Evolutionary conservation across 1,140 invertebrate species (phyloP), one percentile per base, ranked within the genome.

Genomic region (Drosophila saltans): DNA sequence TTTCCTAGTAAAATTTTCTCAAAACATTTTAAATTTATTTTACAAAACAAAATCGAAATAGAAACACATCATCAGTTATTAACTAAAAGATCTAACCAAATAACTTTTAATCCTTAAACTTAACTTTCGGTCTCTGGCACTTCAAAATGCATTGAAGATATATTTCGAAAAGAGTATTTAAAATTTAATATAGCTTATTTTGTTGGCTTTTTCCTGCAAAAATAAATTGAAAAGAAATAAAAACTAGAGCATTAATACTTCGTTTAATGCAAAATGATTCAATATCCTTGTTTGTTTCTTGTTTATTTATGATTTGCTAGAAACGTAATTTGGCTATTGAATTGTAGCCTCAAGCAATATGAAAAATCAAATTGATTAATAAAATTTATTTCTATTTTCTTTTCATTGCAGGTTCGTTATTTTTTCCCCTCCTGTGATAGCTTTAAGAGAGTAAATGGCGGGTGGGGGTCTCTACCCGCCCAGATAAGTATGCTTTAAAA

Each of bases 381-480:
- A 43, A 55, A 62, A 66, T 61, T 62, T 63, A 10, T 30, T 28
- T 39, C 26, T 64, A 11, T 33, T 26, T 11, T 52, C 24, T 60
- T 76, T 24, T 67, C 52, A 24, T 78, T 78, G 39, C 74, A 78
- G 75, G 75, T 78, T 69, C 9, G 74, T 76, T 58, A 11, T 28
- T 39, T 57, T 16, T 26, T 11, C 40, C 30, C 39, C 1, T 40
- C 30, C 39, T 2, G 6, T 21, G 10, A 21, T 21, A 28, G 11
- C 73, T 75, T 75, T 75, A 75, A 75, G 33, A 7, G 16, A 8
- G 26, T 10, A 0, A 8, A 36, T 30, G 28, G 28, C 0, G 33
- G 4, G 1, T 1, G 6, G 43, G 62, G 61, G 66, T 30, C 55
- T 73, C 58, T 73, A 9, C 21, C 7, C 8, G 21, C 45, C 45